Evolutionary conservation across 2,113 vertebrate species (phyloP).

Genomic region (Sinocyclocheilus anophthalmus): DNA sequence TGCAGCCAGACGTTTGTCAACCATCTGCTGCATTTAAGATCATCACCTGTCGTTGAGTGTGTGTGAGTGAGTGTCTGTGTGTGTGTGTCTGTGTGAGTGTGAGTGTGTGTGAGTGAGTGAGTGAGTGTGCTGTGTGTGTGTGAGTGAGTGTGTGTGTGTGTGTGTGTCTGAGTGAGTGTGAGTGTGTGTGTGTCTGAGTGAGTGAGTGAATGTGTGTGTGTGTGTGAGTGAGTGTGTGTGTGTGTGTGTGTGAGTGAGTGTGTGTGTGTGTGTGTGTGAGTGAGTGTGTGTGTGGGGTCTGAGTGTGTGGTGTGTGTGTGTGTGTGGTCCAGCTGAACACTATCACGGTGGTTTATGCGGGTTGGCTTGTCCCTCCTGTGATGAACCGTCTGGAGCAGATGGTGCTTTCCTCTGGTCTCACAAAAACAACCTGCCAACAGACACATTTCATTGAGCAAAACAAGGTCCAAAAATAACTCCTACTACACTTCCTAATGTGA

Average conservation of each 20-base stretch:
- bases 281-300: neutral
- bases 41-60: conserved; percentile 17
- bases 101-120: too few species aligned
- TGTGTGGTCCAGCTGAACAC: too few species aligned
- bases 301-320: too few species aligned
- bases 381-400: conserved; percentile 82
- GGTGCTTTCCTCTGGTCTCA: conserved; percentile 90
- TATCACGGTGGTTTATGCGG: neutral
- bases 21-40: conserved; percentile 31
- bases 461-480: conserved; percentile 66
- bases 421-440: conserved; percentile 91
- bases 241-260: too few species aligned
- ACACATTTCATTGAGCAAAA: conserved; percentile 87
- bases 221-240: too few species aligned
- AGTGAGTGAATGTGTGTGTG: too few species aligned
- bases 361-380: neutral
- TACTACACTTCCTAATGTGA: neutral
- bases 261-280: too few species aligned
- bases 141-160: too few species aligned
- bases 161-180: too few species aligned
- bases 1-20: conserved; percentile 35
- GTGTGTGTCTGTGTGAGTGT: neutral
- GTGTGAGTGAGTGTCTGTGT: neutral
- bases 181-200: neutral
- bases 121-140: too few species aligned